phyloP scores from a whole-genome alignment of 1,140 invertebrate species.

The Euglossa dilemma region DNA sequence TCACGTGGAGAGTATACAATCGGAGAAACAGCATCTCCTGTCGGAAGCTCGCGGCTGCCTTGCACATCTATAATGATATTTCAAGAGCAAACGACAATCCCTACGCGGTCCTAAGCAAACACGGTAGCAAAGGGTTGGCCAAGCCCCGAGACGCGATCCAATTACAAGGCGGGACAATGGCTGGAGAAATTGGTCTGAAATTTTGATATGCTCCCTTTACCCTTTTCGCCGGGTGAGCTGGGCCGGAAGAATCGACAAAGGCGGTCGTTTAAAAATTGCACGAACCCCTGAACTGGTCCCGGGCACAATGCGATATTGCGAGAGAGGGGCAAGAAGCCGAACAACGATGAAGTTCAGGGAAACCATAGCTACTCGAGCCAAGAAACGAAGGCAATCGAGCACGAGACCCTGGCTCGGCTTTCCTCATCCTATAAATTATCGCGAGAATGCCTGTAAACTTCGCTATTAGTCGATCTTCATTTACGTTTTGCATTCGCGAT shows the following conservation, averaged over 20 bases:
- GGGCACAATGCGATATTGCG: not conserved
- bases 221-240: not conserved
- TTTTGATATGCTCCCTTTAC: not conserved
- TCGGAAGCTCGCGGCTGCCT: no score
- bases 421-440: not conserved
- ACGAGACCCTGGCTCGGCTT: not conserved
- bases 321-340: not conserved
- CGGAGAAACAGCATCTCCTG: no score
- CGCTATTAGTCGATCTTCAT: not conserved
- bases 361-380: not conserved
- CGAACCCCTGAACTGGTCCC: not conserved
- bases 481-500: not conserved
- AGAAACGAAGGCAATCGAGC: slow-evolving; percentile 18
- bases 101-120: not conserved
- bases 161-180: not conserved
- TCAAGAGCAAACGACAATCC: not conserved
- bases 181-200: not conserved
- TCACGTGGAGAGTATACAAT: no score
- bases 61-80: not conserved
- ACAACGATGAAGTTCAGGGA: slow-evolving; percentile 12
- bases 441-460: not conserved
- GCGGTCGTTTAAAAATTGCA: slow-evolving; percentile 7
- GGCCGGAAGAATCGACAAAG: slow-evolving; percentile 6
- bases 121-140: not conserved
- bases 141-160: not conserved